A percentile compares a stretch with the other conserved stretches of the same genome.
Evolutionary conservation across 2,797 vertebrate genomes (phyloP).

Genomic region (Rhinatrema bivittatum): DNA sequence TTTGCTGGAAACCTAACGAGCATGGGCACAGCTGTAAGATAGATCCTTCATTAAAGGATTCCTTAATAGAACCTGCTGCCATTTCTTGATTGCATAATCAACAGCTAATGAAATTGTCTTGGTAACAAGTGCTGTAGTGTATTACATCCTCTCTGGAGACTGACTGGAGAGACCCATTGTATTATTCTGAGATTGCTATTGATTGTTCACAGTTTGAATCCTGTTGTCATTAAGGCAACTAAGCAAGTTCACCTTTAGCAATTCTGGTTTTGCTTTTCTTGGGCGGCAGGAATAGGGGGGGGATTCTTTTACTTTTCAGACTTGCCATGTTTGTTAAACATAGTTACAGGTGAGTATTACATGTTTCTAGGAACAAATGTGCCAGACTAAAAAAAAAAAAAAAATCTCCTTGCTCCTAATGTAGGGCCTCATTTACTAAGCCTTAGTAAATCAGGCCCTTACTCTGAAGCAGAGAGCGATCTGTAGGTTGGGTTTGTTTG

Average conservation of each 20-base stretch:
- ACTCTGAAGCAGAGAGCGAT: too few relatives aligned
- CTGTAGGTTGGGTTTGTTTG: too few relatives aligned
- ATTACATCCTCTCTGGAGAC: constrained; percentile 49
- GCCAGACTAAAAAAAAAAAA: too few relatives aligned
- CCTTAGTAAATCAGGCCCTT: too few relatives aligned
- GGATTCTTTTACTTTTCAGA: too few relatives aligned
- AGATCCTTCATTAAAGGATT: constrained; percentile 47
- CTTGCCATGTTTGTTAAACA: too few relatives aligned
- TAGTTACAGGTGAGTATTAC: too few relatives aligned
- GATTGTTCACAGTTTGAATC: constrained; percentile 59
- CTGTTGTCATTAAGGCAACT: constrained; percentile 47
- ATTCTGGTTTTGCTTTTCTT: constrained; percentile 34
- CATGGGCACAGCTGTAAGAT: constrained; percentile 23
- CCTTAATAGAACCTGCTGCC: constrained; percentile 48
- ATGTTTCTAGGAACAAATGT: too few relatives aligned
- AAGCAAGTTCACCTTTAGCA: constrained; percentile 44
- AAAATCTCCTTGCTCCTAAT: too few relatives aligned
- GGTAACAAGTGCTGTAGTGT: constrained; percentile 49
- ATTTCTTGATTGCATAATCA: constrained; percentile 60
- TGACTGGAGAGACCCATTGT: constrained; percentile 45
- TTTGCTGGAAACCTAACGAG: constrained; percentile 26
- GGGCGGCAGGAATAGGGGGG: too few relatives aligned
- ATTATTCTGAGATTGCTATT: constrained; percentile 37
- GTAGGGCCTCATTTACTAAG: too few relatives aligned
- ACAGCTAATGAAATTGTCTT: constrained; percentile 66